These are phyloP conservation scores for Oncorhynchus keta DNA, from an alignment of 2,113 vertebrate species.

Conservation along the genomic window DNA sequence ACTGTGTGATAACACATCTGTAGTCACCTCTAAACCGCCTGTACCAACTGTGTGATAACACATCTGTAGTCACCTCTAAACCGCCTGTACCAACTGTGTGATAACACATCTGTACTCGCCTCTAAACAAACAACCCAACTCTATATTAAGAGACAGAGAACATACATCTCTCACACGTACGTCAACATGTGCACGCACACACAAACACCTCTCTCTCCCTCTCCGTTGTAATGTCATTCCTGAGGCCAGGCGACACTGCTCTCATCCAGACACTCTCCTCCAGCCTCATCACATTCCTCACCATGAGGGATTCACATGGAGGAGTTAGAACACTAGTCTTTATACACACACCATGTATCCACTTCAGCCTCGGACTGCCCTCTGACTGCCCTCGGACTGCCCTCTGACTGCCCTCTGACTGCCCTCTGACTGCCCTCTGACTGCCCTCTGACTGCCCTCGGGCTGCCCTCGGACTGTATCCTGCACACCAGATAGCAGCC, in stretches of 20 bases:
- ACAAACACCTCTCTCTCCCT: constrained; percentile 4
- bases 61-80: too few species aligned
- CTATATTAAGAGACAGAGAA: background rate
- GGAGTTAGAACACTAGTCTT: background rate
- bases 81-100: too few species aligned
- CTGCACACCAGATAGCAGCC: background rate
- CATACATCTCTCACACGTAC: background rate
- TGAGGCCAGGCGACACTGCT: background rate
- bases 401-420: too few species aligned
- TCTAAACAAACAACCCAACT: background rate
- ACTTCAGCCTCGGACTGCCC: background rate
- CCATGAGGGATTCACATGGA: constrained; percentile 11
- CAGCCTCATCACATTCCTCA: constrained; percentile 32
- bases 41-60: too few species aligned
- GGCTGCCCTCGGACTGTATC: background rate
- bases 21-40: too few species aligned
- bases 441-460: background rate
- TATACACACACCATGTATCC: background rate
- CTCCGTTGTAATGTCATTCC: constrained; percentile 20
- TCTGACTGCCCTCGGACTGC: background rate
- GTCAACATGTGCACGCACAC: background rate
- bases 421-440: background rate
- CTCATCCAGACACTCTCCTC: constrained; percentile 8
- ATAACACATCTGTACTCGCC: too few species aligned
- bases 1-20: too few species aligned